Evolutionary conservation across 2,888 invertebrate species (phyloP), one percentile per base, ranked within the genome.

Genomic region (Eucera pruinosa): DNA sequence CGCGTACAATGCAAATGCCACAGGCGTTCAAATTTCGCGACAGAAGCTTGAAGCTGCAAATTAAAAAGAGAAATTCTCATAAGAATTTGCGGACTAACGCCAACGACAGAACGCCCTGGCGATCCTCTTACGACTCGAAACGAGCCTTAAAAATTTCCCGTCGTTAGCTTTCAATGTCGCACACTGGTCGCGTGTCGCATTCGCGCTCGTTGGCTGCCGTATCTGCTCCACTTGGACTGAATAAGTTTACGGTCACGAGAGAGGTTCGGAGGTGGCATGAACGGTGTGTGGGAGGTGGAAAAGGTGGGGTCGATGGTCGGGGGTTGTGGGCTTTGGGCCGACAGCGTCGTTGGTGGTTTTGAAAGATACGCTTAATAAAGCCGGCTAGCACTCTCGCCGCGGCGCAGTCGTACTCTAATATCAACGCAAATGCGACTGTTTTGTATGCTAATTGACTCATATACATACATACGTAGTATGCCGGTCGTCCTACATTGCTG

Each of bases 401-500:
- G 78, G 69, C 58, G 30, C 69, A 55, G 52, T 30, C 41, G 57
- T 50, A 74, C 75, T 85, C 87, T 86, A 85, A 88, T 87, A 87
- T 87, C 86, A 85, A 87, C 86, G 88, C 85, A 87, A 88, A 88
- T 86, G 81, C 82, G 75, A 86, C 84, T 86, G 85, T 86, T 87
- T 81, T 88, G 86, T 88, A 88, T 88, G 88, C 88, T 88, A 88
- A 88, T 88, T 88, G 86, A 81, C 86, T 87, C 85, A 76, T 87
- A 83, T 87, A 83, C 86, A 87, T 87, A 85, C 82, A 81, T 81
- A 81, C 78, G 33, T n/a, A n/a, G n/a, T n/a, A 36, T 11, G 75
- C 80, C 75, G 70, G 77, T 72, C 80, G 77, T 65, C 68, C 78
- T 74, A 76, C 85, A 76, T 83, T 66, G 85, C 75, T 58, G 70